Evolutionary conservation across 2,113 vertebrate species (phyloP).

Genomic region (Melanocharis versteri): DNA sequence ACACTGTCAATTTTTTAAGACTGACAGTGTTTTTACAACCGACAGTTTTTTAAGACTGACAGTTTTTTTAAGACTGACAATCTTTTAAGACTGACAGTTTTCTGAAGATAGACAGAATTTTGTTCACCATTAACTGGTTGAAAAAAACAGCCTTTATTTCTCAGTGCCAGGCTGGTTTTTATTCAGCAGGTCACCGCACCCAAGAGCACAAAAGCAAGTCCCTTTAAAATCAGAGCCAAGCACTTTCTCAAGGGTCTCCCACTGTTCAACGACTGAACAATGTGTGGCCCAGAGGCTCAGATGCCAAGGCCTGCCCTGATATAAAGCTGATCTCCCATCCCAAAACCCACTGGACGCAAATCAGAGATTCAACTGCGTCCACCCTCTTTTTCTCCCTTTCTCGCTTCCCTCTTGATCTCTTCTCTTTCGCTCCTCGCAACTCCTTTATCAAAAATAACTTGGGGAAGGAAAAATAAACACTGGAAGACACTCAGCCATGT

Average conservation of each 20-base stretch:
- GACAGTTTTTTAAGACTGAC: not conserved
- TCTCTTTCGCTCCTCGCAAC: not conserved
- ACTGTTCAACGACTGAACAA: not conserved
- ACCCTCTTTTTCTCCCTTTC: not conserved
- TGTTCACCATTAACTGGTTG: not conserved
- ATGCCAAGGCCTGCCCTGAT: not conserved
- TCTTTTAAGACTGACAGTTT: not conserved
- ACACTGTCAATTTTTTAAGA: not conserved
- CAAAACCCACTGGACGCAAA: not conserved
- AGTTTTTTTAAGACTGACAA: fast-evolving
- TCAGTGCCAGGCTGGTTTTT: constrained; percentile 18
- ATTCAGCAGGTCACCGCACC: not conserved
- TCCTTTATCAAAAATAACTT: constrained; percentile 43
- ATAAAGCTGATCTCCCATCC: not conserved
- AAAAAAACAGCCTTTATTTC: not conserved
- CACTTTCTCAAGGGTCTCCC: not conserved
- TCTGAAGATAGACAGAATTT: not conserved
- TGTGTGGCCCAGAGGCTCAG: not conserved
- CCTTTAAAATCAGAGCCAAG: not conserved
- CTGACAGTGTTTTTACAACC: not conserved
- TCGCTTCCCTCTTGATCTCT: not conserved
- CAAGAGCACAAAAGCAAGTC: not conserved
- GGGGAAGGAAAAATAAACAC: constrained; percentile 56
- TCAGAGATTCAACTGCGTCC: not conserved
- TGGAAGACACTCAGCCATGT: constrained; percentile 32